phyloP scores from a whole-genome alignment of 2,888 invertebrate genomes.

The Syrphus vitripennis region DNA sequence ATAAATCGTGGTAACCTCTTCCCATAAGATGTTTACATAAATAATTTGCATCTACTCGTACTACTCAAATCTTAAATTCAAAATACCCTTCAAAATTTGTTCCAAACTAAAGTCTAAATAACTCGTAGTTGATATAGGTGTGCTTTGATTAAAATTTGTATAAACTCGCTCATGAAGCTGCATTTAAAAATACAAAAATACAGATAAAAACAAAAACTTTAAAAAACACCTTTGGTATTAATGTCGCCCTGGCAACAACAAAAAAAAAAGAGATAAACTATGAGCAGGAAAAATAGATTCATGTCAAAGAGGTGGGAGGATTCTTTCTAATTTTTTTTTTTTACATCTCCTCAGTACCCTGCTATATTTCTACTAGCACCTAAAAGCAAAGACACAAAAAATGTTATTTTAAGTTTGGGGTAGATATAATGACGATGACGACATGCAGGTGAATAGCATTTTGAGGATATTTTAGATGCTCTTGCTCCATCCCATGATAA shows the following conservation, averaged over 20 bases:
- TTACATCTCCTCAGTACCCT: not conserved
- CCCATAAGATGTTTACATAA: too few species aligned
- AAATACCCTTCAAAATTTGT: too few species aligned
- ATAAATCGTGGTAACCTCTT: too few species aligned
- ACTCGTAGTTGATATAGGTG: too few species aligned
- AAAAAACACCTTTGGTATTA: constrained; percentile 52
- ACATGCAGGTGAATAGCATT: constrained; percentile 56
- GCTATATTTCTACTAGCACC: not conserved
- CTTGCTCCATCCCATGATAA: not conserved
- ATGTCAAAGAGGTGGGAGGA: constrained; percentile 37
- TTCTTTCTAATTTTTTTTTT: not conserved
- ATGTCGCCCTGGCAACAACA: not conserved
- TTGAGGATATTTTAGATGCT: constrained; percentile 24
- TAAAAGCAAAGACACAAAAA: constrained; percentile 46
- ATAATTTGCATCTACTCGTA: too few species aligned
- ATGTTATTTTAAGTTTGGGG: constrained; percentile 1
- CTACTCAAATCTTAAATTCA: too few species aligned
- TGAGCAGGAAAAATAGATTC: constrained; percentile 45
- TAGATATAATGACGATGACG: constrained; percentile 9
- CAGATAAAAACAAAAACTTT: constrained; percentile 56
- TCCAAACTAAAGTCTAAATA: too few species aligned
- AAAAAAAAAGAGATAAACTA: constrained; percentile 17
- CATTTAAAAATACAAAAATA: too few species aligned
- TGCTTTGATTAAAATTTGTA: too few species aligned
- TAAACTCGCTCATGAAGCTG: too few species aligned